Conservation (phyloP, 2,797 vertebrate species). For the Psittacula derbiana region DNA sequence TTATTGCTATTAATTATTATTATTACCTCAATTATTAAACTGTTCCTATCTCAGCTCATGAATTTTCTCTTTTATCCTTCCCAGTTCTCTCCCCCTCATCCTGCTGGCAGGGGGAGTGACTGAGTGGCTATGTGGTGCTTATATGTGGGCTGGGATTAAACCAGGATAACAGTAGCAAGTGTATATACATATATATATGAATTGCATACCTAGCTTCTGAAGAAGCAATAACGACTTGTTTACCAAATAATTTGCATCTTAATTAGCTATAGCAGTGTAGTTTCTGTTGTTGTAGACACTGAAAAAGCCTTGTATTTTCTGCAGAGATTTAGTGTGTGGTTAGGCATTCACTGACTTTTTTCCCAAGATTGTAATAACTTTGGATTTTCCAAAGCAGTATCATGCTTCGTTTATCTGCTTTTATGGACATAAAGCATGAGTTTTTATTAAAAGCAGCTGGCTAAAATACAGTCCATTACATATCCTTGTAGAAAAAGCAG, state of each 20-base stretch:
- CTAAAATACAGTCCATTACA: neutral
- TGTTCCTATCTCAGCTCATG: neutral
- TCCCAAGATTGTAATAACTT: constrained; percentile 10
- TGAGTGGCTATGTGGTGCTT: neutral
- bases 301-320: neutral
- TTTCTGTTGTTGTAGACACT: constrained; percentile 15
- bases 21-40: too few relatives aligned
- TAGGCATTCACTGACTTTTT: constrained; percentile 35
- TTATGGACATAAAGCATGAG: neutral
- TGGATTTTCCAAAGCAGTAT: constrained; percentile 25
- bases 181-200: neutral
- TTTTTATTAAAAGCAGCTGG: constrained; percentile 23
- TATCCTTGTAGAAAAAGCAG: neutral
- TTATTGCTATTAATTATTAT: neutral
- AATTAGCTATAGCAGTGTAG: constrained; percentile 25
- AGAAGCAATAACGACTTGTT: neutral
- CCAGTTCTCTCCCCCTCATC: neutral
- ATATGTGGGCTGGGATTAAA: neutral
- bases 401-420: neutral
- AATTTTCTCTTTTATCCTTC: neutral
- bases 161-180: neutral
- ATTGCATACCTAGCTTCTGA: neutral
- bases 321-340: constrained; percentile 7
- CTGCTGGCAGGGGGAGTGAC: neutral
- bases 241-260: constrained; percentile 41